Base-by-base conservation (phyloP, 2,888 invertebrate genomes). In the Bursaphelenchus okinawaensis region DNA sequence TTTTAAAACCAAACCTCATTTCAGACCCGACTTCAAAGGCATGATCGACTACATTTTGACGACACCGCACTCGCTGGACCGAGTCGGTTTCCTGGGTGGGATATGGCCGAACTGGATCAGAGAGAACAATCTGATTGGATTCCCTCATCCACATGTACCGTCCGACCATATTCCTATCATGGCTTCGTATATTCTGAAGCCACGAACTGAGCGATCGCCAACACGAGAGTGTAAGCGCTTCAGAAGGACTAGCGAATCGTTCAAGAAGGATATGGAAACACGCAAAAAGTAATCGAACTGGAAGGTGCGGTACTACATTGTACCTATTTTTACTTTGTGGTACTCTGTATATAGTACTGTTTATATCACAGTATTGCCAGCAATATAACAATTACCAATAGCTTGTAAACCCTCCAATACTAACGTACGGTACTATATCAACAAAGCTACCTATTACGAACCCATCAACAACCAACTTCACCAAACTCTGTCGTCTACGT, bases 21-120 rank as follows among this genome's bases (percentile, higher is more conserved):
- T 88, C 52, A 93, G 92, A 83, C 93, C 92, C 86, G 95, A 96
- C 85, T 98, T 98, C 87, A 94, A 96, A 86, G 98, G 96, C 78
- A 93, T 96, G 84, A 98, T 98, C 83, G 98, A 98, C 87, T 98
- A 98, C 88, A 94, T 98, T 85, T 96, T 98, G 87, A 94, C 92
- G 85, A 92, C 94, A 74, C 91, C 92, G 84, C 90, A 91, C 84
- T 90, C 91, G 83, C 92, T 98, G 91, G 91, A 90, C 79, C 91
- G 94, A 26, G 87, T 95, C 68, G 96, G 96, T 65, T 87, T 96
- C 63, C 87, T 98, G 63, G 96, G 96, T 0, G 93, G 95, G 0
- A 87, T 96, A 64, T 93, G 94, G 69, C 88, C 89, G 77, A 91
- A 92, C 70, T 94, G 93, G 93, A 84, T 86, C 82, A 72, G 89